Evolutionary conservation across 2,888 invertebrate species (phyloP).

Genomic region (Theodoxus fluviatilis): DNA sequence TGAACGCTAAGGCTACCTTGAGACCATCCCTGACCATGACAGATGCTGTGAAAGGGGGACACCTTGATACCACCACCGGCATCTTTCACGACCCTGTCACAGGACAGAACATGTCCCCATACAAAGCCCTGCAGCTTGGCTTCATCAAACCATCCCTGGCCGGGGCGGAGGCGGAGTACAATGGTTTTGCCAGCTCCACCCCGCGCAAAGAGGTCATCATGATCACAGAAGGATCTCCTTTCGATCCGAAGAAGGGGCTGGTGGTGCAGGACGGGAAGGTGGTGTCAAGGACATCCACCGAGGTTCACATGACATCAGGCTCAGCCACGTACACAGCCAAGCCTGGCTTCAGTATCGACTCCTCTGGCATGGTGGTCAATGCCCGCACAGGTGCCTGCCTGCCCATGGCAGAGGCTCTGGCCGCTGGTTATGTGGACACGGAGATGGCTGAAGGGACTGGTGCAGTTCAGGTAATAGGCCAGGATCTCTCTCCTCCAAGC

Average conservation of each 20-base stretch:
- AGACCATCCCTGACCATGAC: slow-evolving; percentile 40
- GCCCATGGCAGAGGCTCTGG: slow-evolving; percentile 80
- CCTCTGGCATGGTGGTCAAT: slow-evolving; percentile 84
- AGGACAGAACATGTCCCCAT: slow-evolving; percentile 66
- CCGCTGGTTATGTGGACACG: slow-evolving; percentile 80
- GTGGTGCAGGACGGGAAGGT: slow-evolving; percentile 41
- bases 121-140: slow-evolving; percentile 68
- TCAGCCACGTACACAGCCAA: slow-evolving; percentile 45
- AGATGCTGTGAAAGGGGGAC: slow-evolving; percentile 41
- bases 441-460: slow-evolving; percentile 31
- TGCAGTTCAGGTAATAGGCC: slow-evolving; percentile 29
- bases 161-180: slow-evolving; percentile 27
- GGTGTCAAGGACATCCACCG: slow-evolving; percentile 47
- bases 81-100: slow-evolving; percentile 42
- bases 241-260: slow-evolving; percentile 40
- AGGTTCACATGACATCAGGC: slow-evolving; percentile 43
- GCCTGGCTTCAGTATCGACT: slow-evolving; percentile 50
- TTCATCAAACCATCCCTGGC: slow-evolving; percentile 37
- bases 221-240: slow-evolving; percentile 44
- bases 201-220: slow-evolving; percentile 20
- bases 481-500: slow-evolving; percentile 4
- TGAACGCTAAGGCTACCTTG: slow-evolving; percentile 4
- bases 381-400: slow-evolving; percentile 79
- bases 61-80: slow-evolving; percentile 43
- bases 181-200: slow-evolving; percentile 23